Percentiles rank a stretch among this genome's conserved stretches.
These are phyloP conservation scores for Aegypius monachus DNA, from an alignment of 2,113 vertebrate genomes.

Conservation along the genomic window DNA sequence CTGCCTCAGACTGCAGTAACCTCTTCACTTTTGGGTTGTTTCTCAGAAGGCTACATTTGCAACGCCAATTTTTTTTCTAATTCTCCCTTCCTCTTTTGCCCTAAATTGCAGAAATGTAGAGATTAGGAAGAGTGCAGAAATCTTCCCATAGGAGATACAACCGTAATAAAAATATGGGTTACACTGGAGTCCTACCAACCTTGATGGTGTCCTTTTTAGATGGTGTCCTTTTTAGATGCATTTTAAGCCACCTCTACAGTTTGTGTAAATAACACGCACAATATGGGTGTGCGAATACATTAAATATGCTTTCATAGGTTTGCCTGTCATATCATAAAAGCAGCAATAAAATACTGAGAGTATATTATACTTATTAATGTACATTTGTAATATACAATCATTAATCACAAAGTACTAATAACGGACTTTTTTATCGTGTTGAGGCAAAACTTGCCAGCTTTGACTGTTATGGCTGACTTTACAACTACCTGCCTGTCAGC, in stretches of 20 bases:
- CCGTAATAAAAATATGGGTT: background rate
- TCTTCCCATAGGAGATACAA: background rate
- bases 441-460: constrained; percentile 70
- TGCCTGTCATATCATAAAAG: constrained; percentile 42
- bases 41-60: background rate
- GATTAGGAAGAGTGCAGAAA: background rate
- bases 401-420: constrained; percentile 75
- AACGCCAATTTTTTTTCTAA: accelerated
- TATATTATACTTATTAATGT: constrained; percentile 68
- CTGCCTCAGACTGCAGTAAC: background rate
- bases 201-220: background rate
- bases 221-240: background rate
- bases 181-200: background rate
- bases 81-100: background rate
- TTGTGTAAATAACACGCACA: constrained; percentile 23
- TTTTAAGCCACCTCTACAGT: constrained; percentile 8
- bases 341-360: constrained; percentile 43
- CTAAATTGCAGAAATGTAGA: background rate
- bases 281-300: background rate
- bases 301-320: constrained; percentile 48
- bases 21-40: background rate
- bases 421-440: constrained; percentile 54
- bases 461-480: constrained; percentile 71
- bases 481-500: constrained; percentile 70
- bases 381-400: constrained; percentile 58